Base-by-base conservation (phyloP, 1,140 invertebrate species). In the Uloborus diversus region DNA sequence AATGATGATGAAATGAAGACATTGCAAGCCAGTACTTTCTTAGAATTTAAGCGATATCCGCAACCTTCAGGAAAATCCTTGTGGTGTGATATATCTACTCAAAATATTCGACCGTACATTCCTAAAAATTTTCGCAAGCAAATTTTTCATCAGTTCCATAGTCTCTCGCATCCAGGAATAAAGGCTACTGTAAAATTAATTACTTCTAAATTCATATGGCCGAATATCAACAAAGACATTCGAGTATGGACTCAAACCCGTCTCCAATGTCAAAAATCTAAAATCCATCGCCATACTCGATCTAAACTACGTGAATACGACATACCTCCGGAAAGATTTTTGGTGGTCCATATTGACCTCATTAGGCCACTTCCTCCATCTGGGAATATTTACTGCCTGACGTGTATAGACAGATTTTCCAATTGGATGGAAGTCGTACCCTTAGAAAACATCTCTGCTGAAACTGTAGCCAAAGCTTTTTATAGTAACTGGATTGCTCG, bases 261-360 rank as follows among this genome's bases (percentile, higher is more conserved):
- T 42, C 20, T 64, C 7, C 17, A 1, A 17, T 64, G 61, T 20
- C 4, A 2, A 4, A 64, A 64, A 64, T 14, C 7, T 1, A 23
- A 53, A 14, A 7, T 37, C 69, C 30, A 17, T 1, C 51, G 5
- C 4, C 0, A 25, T 28, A 51, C 47, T 13, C 17, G 20, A 25
- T 56, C 13, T 3, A 35, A 14, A 14, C 33, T 82, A 47, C 20
- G 27, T 28, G 13, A 51, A 33, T 64, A 35, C 93, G 37, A 32
- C 11, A 7, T 23, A 20, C 51, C 59, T 7, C 11, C 37, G 20
- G 28, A n/a, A 7, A 33, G 68, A 47, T 89, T 89, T 69, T 37
- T 82, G 3, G 85, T 88, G 62, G 80, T 90, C 0, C 86, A 90
- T 81, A 81, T 90, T 0, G 89, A 90, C 82, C 83, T 90, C 1